These are phyloP conservation scores for Phrixothrix hirtus DNA, from an alignment of 2,888 invertebrate species.

Conservation along the genomic window DNA sequence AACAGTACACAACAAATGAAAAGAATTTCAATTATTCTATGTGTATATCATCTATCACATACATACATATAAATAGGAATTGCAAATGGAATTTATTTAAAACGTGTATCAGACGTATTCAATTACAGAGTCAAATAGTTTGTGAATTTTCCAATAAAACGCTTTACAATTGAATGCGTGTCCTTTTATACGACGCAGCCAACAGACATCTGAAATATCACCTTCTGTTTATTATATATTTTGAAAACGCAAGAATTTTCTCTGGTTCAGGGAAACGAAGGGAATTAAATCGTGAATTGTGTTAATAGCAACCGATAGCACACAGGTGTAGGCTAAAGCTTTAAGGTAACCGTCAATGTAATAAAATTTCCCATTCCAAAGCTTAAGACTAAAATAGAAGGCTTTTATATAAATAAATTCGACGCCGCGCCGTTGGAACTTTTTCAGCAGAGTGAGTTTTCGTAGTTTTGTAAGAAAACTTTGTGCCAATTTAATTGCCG, in stretches of 20 bases:
- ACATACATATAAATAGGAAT: not conserved
- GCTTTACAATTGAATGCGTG: conserved; percentile 10
- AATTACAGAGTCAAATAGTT: conserved; percentile 11
- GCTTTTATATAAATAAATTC: conserved; percentile 14
- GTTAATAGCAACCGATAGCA: conserved; percentile 34
- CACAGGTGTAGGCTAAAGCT: conserved; percentile 37
- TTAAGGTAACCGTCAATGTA: conserved; percentile 29
- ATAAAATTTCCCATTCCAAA: conserved; percentile 31
- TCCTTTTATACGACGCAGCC: not conserved
- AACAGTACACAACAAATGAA: not conserved
- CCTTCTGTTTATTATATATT: conserved; percentile 8
- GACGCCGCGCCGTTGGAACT: conserved; percentile 7
- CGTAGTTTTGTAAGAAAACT: conserved; percentile 6
- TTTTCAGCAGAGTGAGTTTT: conserved; percentile 10
- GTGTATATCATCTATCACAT: not conserved
- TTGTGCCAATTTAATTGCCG: conserved; percentile 14
- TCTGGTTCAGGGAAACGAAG: no score
- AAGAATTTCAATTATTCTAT: not conserved
- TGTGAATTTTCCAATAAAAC: conserved; percentile 10
- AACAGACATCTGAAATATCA: conserved; percentile 4
- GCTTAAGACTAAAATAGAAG: conserved; percentile 8
- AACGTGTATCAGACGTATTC: conserved; percentile 15
- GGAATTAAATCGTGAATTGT: conserved; percentile 30
- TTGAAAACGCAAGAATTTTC: conserved; percentile 7
- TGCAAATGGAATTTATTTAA: conserved; percentile 2